Conservation (phyloP, 2,797 vertebrate species). For the Spea hammondii region DNA sequence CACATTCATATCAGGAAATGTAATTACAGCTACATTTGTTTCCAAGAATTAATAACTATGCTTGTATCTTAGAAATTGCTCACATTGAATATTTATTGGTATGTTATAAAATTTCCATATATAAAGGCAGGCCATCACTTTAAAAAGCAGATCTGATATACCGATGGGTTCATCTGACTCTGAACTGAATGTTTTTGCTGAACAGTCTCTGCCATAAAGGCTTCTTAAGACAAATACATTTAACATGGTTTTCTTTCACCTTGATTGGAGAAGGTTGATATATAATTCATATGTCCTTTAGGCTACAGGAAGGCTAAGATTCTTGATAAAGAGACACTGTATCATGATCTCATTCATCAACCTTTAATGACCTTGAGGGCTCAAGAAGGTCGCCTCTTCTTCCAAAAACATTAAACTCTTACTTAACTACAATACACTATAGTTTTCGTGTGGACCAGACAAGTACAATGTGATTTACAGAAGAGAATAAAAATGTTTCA, state of each 20-base stretch:
- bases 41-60: too few relatives aligned
- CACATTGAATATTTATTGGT: not conserved
- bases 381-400: not conserved
- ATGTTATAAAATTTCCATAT: not conserved
- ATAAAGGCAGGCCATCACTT: not conserved
- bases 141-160: not conserved
- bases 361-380: constrained; percentile 45
- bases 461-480: too few relatives aligned
- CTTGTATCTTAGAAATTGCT: too few relatives aligned
- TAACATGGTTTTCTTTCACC: constrained; percentile 48
- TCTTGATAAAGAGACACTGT: constrained; percentile 47
- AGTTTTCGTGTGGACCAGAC: too few relatives aligned
- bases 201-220: constrained; percentile 27
- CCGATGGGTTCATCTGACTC: not conserved
- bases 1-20: too few relatives aligned
- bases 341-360: constrained; percentile 50
- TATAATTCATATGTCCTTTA: constrained; percentile 53
- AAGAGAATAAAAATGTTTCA: too few relatives aligned
- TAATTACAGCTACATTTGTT: too few relatives aligned
- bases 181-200: not conserved
- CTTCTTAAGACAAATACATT: constrained; percentile 30
- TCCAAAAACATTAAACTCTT: constrained; percentile 9
- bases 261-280: constrained; percentile 50
- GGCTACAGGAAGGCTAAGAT: constrained; percentile 51
- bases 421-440: too few relatives aligned